Base-by-base conservation (phyloP, 1,140 invertebrate species). In the Dreissena polymorpha region DNA sequence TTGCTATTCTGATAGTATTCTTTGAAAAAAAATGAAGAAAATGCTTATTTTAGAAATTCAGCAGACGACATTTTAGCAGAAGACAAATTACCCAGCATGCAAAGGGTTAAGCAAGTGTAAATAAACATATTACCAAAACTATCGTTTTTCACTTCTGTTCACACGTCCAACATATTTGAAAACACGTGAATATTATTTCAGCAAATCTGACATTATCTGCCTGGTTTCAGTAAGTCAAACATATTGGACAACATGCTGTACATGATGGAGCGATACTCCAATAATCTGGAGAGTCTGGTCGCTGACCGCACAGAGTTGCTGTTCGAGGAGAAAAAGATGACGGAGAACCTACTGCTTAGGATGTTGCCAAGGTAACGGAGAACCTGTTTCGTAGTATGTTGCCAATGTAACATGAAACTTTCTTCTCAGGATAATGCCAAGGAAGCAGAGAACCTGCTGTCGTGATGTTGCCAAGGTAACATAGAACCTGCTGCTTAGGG, bases 261-360 rank as follows among this genome's bases (percentile, higher is more conserved):
- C 94, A 97, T 98, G 96, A 94, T 98, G 87, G 97, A 98, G 92
- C 98, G 98, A 90, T 98, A 98, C 93, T 97, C 97, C 10, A 97
- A 97, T 92, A 98, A 98, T 94, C 93, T 98, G 89, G 97, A 98
- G 92, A 97, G 97, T 88, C 90, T 98, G 23, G 97, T 98, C 86
- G 95, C 96, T 23, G 97, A 98, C 88, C 93, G 97, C 80, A 98
- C 97, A 6, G 96, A 97, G 85, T 96, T 98, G 90, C 93, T 98
- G 75, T 96, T 97, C 87, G 95, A 97, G 93, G 97, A 98, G 93
- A 97, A 97, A 93, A 97, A 97, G 93, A 98, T 97, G 93, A 98
- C 97, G 60, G 97, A 98, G 90, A 96, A 97, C 91, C 73, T 70
- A 16, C 10, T 81, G 12, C 57, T 60, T 12, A 55, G 53, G 18